Conservation (phyloP, 1,140 invertebrate genomes). For the Lycorma delicatula region DNA sequence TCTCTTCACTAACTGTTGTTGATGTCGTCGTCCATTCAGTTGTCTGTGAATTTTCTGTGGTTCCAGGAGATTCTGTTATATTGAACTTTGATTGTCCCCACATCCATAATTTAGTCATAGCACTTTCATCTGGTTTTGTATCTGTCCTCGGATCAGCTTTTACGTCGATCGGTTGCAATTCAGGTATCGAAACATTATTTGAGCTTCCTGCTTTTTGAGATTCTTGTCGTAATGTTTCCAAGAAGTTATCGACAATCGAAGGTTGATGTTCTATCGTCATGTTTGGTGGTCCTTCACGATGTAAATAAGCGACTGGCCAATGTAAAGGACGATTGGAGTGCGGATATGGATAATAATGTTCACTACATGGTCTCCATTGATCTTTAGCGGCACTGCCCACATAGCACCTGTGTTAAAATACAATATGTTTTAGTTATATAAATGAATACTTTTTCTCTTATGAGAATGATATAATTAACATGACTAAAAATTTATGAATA, state of each 20-base stretch:
- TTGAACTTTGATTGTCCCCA: slow-evolving; percentile 23
- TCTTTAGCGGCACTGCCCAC: slow-evolving; percentile 55
- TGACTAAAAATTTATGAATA: too few species aligned
- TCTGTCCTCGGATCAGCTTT: slow-evolving; percentile 11
- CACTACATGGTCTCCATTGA: slow-evolving; percentile 75
- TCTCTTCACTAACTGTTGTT: not conserved
- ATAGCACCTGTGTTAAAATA: too few species aligned
- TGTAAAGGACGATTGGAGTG: slow-evolving; percentile 39
- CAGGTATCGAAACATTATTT: not conserved
- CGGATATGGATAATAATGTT: slow-evolving; percentile 57
- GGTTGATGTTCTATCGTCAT: slow-evolving; percentile 25
- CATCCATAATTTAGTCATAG: slow-evolving; percentile 21
- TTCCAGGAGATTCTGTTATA: not conserved
- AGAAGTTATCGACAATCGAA: slow-evolving; percentile 19
- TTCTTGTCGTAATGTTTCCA: not conserved
- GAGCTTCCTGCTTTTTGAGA: not conserved
- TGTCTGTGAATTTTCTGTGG: not conserved
- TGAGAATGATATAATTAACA: too few species aligned
- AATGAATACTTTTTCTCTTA: too few species aligned
- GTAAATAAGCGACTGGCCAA: slow-evolving; percentile 58
- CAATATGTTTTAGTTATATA: too few species aligned
- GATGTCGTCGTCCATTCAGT: not conserved
- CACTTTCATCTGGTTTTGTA: slow-evolving; percentile 11
- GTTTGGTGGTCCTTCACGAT: slow-evolving; percentile 51
- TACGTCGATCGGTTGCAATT: slow-evolving; percentile 16